These are phyloP conservation scores for Plectus sambesii DNA, from an alignment of 1,140 invertebrate species.

Conservation along the genomic window DNA sequence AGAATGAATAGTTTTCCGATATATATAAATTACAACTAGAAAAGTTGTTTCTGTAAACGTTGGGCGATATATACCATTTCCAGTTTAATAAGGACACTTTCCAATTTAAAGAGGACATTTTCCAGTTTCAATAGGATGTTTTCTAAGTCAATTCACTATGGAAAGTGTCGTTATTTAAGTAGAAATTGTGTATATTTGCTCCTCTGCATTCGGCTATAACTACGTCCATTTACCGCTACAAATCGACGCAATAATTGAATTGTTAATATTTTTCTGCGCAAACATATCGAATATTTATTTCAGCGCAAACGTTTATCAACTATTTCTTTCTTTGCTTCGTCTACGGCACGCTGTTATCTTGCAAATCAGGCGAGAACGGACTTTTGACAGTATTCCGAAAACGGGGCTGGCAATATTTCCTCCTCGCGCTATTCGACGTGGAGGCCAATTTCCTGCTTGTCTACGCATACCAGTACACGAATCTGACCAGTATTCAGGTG, in stretches of 20 bases:
- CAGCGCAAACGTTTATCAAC: conserved; percentile 39
- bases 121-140: no score
- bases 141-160: no score
- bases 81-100: no score
- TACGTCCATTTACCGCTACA: conserved; percentile 16
- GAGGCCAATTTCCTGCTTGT: conserved; percentile 64
- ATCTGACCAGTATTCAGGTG: conserved; percentile 52
- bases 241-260: conserved; percentile 6
- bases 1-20: conserved; percentile 11
- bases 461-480: conserved; percentile 58
- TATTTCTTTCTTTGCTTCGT: conserved; percentile 42
- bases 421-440: conserved; percentile 66
- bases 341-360: conserved; percentile 33
- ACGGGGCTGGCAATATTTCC: conserved; percentile 61
- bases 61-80: no score
- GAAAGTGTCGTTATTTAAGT: no score
- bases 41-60: no score
- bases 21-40: no score
- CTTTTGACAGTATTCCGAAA: conserved; percentile 53
- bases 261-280: conserved; percentile 15
- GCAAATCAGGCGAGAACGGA: conserved; percentile 26
- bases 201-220: no score
- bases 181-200: no score
- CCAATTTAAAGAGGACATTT: no score
- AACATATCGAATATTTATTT: conserved; percentile 18